Base-by-base conservation (phyloP, 2,797 vertebrate genomes). In the Rhyacichthys aspro region DNA sequence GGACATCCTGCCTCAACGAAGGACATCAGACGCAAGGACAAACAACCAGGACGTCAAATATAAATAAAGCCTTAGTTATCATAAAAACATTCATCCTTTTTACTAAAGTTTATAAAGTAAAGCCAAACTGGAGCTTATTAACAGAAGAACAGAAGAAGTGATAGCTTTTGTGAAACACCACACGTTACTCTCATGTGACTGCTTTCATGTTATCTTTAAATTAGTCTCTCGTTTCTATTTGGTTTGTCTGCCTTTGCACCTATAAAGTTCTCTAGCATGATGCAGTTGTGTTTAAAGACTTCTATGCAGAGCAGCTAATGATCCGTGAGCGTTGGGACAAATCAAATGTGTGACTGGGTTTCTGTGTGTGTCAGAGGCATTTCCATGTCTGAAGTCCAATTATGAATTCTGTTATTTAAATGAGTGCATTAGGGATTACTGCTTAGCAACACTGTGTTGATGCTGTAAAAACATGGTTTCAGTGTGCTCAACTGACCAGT, bases 321-420 rank as follows among this genome's bases (percentile, higher is more conserved):
- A 14, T 42, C 12, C 15, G 39, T 42, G 39, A 42, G 39, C 37
- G 3, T 54, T 36, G 47, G 48, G 14, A 57, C 53, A 67, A 76
- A 72, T 71, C 1, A 71, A 55, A 72, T 67, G 58, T 56, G 59
- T 74, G 62, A 47, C 55, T 70, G 28, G n/a, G 18, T 72, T 8
- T 65, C 32, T 52, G 18, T 52, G 46, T 59, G 47, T 45, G 39
- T 55, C 15, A 47, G 28, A 23, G 55, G 15, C 47, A 45, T 59
- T 37, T 59, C 54, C 39, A 50, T 49, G 33, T 50, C 33, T 49
- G 10, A 41, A 33, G 43, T 43, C 17, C 63, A 47, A 55, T 59
- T 63, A 55, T 47, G 55, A 58, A 46, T 52, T 63, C 39, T 43
- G 37, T 66, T 63, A 70, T 60, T 67, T 44, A 48, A 57, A 74